Conservation (phyloP, 2,888 invertebrate genomes). For the Polydrusus tereticollis region DNA sequence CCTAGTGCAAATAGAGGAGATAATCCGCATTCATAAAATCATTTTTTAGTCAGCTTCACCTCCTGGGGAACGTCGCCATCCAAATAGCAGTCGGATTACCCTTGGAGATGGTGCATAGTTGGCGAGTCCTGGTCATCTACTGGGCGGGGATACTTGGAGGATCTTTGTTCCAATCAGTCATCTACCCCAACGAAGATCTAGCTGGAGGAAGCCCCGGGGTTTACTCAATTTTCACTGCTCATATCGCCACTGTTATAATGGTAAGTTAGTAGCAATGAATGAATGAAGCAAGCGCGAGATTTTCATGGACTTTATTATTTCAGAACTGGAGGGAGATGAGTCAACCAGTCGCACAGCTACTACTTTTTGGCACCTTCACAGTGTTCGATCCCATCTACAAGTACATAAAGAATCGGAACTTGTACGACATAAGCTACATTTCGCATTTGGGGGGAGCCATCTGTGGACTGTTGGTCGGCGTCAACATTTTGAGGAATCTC, state of each 20-base stretch:
- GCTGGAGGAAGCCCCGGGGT: conserved; percentile 96
- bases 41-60: conserved; percentile 82
- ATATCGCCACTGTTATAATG: conserved; percentile 91
- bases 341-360: conserved; percentile 65
- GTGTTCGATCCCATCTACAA: conserved; percentile 50
- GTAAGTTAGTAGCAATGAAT: no score
- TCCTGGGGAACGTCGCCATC: conserved; percentile 89
- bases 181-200: conserved; percentile 81
- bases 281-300: no score
- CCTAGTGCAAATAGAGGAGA: neutral
- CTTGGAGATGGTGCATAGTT: conserved; percentile 94
- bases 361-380: conserved; percentile 51
- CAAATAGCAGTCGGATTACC: conserved; percentile 94
- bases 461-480: conserved; percentile 81
- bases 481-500: conserved; percentile 75
- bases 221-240: conserved; percentile 92
- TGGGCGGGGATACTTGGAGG: conserved; percentile 86
- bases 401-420: conserved; percentile 61
- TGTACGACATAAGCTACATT: conserved; percentile 75
- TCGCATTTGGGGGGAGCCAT: conserved; percentile 82
- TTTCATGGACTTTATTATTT: conserved; percentile 54
- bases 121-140: conserved; percentile 89
- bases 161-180: conserved; percentile 83
- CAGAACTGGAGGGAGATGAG: conserved; percentile 98
- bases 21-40: neutral